Base-by-base conservation (phyloP, 2,888 invertebrate genomes). In the Nymphalis urticae region DNA sequence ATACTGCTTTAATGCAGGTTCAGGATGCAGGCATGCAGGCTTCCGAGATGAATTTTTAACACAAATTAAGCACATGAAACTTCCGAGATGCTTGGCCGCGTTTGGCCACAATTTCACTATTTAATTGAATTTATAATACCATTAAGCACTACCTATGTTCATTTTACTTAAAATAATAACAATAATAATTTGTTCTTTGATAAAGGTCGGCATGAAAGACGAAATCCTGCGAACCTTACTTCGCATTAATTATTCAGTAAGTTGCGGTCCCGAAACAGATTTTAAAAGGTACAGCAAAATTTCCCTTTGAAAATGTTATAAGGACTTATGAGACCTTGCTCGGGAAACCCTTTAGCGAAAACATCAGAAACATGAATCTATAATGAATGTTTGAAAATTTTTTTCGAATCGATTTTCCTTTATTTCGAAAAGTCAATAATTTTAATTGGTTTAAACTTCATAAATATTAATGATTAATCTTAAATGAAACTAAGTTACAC, bases 251-350 rank as follows among this genome's bases (percentile, higher is more conserved):
- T 66, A 62, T 66, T n/a, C 53, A 42, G 19, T 47, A 48, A 42
- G 48, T 62, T 56, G n/a, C 54, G 56, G 53, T 66, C 36, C 10
- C 48, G 19, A 48, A 66, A 66, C 50, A 48, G 56, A 56, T 66
- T 65, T 59, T 24, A 54, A 10, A 53, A 16, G 47, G 42, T 42
- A 24, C 27, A 0, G 47, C 48, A 16, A 56, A 54, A 62, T 56
- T 66, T 32, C 21, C 7, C 21, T 66, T 62, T 62, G 66, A 62
- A 56, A 56, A 32, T 36, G 47, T 60, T 42, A 66, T 66, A 21
- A 54, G 32, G 48, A 19, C 24, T 61, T 19, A 54, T 16, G 61
- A 24, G 21, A n/a, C 21, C 32, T 36, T 59, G 32, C 10, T 21
- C 19, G 27, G 13, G 24, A 32, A 56, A 47, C 54, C 6, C 61